Evolutionary conservation across 2,888 invertebrate species (phyloP).

Genomic region (Nephrocerus scutellatus): DNA sequence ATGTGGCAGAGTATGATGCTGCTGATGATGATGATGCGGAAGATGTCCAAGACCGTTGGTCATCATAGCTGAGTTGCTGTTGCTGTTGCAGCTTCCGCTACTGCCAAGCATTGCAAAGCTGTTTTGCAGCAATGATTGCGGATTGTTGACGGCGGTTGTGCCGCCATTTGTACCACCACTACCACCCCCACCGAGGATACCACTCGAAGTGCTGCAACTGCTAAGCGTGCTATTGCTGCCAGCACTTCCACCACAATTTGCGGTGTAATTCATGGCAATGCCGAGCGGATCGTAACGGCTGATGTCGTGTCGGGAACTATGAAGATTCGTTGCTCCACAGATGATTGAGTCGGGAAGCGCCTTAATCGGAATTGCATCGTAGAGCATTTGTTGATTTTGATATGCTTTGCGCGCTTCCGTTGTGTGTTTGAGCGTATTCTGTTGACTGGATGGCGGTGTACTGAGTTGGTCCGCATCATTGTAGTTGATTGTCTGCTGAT

Average conservation of each 20-base stretch:
- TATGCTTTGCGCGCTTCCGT: conserved; percentile 39
- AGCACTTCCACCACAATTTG: conserved; percentile 22
- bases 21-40: conserved; percentile 26
- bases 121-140: no score
- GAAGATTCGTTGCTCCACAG: conserved; percentile 18
- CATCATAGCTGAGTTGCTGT: conserved; percentile 26
- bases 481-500: conserved; percentile 25
- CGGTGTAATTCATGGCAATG: conserved; percentile 29
- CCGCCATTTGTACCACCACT: no score
- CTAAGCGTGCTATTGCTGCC: conserved; percentile 33
- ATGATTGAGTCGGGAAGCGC: conserved; percentile 21
- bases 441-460: conserved; percentile 43
- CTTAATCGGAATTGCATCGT: conserved; percentile 42
- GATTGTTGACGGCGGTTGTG: no score
- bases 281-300: conserved; percentile 40
- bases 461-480: conserved; percentile 36
- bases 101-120: no score
- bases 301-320: conserved; percentile 28
- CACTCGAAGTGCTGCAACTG: conserved; percentile 25
- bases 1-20: conserved; percentile 16
- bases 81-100: no score
- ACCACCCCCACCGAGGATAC: no score
- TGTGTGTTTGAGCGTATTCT: conserved; percentile 43
- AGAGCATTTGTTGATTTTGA: conserved; percentile 39
- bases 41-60: conserved; percentile 19